phyloP scores from a whole-genome alignment of 1,140 invertebrate species.

The Ditylenchus dipsaci region DNA sequence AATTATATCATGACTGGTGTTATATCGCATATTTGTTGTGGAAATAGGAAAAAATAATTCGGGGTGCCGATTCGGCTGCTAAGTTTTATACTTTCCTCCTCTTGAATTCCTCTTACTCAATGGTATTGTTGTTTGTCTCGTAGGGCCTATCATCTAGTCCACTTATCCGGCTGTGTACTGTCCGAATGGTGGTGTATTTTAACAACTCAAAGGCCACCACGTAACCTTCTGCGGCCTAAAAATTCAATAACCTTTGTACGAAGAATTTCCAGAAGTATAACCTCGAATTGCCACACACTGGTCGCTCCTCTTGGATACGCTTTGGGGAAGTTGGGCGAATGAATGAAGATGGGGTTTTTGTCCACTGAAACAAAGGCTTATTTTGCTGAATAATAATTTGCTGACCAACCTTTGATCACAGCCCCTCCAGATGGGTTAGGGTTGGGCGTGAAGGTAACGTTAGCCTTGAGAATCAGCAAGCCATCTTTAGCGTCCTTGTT shows the following conservation, averaged over 20 bases:
- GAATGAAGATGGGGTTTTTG: constrained; percentile 32
- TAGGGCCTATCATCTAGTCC: background rate
- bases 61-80: no score
- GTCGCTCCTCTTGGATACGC: constrained; percentile 37
- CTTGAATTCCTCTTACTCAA: no score
- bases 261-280: no score
- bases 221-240: constrained; percentile 22
- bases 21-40: no score
- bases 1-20: no score
- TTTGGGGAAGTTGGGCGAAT: constrained; percentile 58
- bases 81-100: no score
- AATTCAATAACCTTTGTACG: no score
- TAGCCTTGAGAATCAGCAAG: constrained; percentile 20
- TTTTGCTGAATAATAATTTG: background rate
- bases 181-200: constrained; percentile 5
- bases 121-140: background rate
- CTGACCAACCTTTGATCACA: constrained; percentile 9
- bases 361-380: constrained; percentile 8
- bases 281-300: constrained; percentile 34
- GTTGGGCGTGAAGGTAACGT: constrained; percentile 5
- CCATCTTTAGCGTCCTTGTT: background rate
- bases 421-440: constrained; percentile 7
- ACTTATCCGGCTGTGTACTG: background rate
- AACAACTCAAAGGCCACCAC: constrained; percentile 16
- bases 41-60: no score